Base-by-base conservation (phyloP, 2,888 invertebrate genomes). In the Latrodectus elegans region DNA sequence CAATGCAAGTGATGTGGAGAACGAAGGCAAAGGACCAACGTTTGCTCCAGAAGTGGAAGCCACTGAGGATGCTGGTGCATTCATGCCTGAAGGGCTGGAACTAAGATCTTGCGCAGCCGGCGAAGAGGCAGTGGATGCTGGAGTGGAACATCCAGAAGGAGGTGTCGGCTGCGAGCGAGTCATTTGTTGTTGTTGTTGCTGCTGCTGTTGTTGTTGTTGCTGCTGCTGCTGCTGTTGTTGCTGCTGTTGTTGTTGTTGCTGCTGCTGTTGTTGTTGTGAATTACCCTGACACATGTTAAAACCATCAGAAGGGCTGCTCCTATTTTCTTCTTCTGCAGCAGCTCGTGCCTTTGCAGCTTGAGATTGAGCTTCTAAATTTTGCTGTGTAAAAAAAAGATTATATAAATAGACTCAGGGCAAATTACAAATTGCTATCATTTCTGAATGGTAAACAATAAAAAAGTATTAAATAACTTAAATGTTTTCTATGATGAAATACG, bases 131-230 rank as follows among this genome's bases (percentile, higher is more conserved):
- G 80, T 84, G 76, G 85, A 86, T 53, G 85, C 85, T 11, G 89
- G 89, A 70, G 89, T 89, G 6, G 89, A 89, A 49, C 84, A 82
- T 70, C 89, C 89, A 74, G 89, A 89, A 78, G 84, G 84, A 80
- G 88, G 88, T 70, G 88, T 84, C 72, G 88, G 84, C 84, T 88
- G 88, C 11, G 84, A 84, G 22, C 87, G 87, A 51, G 78, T 78
- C 87, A 83, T 82, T 49, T 71, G 71, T 67, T 82, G 82, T n/a
- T 82, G 84, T 12, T 85, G 85, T 12, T 85, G 85, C 53, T 78
- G 78, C 14, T 67, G 67, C 14, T 86, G 86, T 11, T 76, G 81
- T 17, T 87, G 85, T 26, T 85, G 85, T 26, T 86, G 85, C 22
- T 86, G 85, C 22, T 86, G 85, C 15, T 82, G 78, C 9, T 76